A percentile compares a stretch with the other conserved stretches of the same genome.
Conservation (phyloP, 2,113 vertebrate species). For the Pyxicephalus adspersus region DNA sequence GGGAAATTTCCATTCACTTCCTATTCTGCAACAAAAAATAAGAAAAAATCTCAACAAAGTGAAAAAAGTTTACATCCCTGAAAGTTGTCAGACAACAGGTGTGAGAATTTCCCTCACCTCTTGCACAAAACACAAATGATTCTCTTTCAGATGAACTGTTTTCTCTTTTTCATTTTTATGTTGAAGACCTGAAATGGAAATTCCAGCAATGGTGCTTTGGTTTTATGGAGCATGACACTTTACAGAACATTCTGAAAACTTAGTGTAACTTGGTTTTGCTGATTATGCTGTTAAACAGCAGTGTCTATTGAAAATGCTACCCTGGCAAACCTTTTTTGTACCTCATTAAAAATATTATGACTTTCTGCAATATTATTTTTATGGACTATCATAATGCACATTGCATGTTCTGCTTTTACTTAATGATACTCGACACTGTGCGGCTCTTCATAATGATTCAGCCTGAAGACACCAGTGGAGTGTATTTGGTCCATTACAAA, state of each 20-base stretch:
- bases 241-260: conserved; percentile 30
- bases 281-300: conserved; percentile 29
- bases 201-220: neutral
- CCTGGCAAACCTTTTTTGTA: conserved; percentile 24
- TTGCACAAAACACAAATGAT: no score
- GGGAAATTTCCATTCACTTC: no score
- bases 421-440: conserved; percentile 20
- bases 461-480: conserved; percentile 1
- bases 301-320: conserved; percentile 38
- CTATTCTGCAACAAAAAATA: no score
- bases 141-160: no score
- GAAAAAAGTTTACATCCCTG: no score
- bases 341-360: conserved; percentile 28
- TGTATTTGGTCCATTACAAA: neutral
- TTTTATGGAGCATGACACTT: conserved; percentile 36
- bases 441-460: conserved; percentile 12
- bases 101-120: no score
- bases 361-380: conserved; percentile 49
- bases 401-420: conserved; percentile 36
- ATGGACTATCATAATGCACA: conserved; percentile 36
- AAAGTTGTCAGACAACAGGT: no score
- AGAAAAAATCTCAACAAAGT: no score
- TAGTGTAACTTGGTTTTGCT: conserved; percentile 28
- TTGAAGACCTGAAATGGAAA: no score
- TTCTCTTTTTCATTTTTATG: no score